Conservation (phyloP, 2,888 invertebrate species). For the Lithosia quadra region DNA sequence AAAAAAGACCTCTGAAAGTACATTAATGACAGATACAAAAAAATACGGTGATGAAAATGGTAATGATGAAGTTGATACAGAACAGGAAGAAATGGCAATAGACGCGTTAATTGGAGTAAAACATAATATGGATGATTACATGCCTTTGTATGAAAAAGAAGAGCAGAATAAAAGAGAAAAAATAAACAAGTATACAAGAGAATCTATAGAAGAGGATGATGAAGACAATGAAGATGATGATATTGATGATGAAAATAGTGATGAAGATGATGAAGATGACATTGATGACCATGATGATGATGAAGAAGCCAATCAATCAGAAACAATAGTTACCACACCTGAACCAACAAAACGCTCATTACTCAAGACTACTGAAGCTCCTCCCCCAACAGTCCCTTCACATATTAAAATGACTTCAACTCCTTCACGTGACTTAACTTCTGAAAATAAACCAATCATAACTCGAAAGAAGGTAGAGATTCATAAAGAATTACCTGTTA, state of each 20-base stretch:
- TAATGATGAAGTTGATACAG: constrained; percentile 69
- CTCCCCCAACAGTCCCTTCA: constrained; percentile 52
- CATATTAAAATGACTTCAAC: constrained; percentile 65
- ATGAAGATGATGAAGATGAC: constrained; percentile 47
- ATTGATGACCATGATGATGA: constrained; percentile 37
- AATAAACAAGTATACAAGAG: constrained; percentile 41
- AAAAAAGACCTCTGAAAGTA: constrained; percentile 76
- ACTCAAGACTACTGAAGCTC: constrained; percentile 70
- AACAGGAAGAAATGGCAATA: constrained; percentile 76
- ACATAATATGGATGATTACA: constrained; percentile 75
- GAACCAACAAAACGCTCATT: constrained; percentile 73
- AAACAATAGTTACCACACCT: constrained; percentile 59
- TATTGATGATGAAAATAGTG: constrained; percentile 32
- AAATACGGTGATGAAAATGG: constrained; percentile 74
- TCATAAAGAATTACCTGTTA: constrained; percentile 75
- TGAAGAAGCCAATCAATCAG: constrained; percentile 35
- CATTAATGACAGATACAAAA: constrained; percentile 79
- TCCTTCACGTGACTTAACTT: constrained; percentile 53
- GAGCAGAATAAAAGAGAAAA: constrained; percentile 44
- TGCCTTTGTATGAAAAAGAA: constrained; percentile 75
- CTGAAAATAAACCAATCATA: constrained; percentile 65
- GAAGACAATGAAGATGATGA: constrained; percentile 47
- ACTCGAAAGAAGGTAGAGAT: constrained; percentile 77
- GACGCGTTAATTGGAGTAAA: constrained; percentile 76
- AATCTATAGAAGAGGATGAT: constrained; percentile 46